Evolutionary conservation across 2,797 vertebrate genomes (phyloP).

Genomic region (Tadarida brasiliensis): DNA sequence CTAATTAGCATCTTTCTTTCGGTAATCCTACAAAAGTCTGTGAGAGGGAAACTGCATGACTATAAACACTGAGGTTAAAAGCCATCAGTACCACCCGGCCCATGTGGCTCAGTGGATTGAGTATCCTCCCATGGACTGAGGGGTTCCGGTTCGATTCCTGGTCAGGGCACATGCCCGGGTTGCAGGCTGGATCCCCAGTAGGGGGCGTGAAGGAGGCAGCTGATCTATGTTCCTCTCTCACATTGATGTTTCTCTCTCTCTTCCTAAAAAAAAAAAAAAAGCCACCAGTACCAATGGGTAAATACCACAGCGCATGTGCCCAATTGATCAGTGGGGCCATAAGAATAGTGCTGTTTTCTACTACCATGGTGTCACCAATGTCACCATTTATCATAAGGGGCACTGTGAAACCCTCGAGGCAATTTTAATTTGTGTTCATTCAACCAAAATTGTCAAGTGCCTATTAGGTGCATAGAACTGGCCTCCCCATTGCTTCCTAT

Average conservation of each 20-base stretch:
- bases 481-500: not conserved
- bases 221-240: too few relatives aligned
- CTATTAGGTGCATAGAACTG: not conserved
- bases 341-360: not conserved
- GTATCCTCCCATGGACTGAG: too few relatives aligned
- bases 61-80: not conserved
- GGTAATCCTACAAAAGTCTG: not conserved
- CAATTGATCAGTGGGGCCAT: not conserved
- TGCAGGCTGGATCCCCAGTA: too few relatives aligned
- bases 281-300: not conserved
- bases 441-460: not conserved
- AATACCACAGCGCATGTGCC: not conserved
- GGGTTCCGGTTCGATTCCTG: too few relatives aligned
- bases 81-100: not conserved
- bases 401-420: not conserved
- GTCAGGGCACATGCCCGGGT: too few relatives aligned
- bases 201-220: too few relatives aligned
- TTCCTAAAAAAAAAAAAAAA: too few relatives aligned
- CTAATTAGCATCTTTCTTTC: constrained; percentile 11
- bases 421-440: constrained; percentile 17
- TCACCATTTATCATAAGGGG: not conserved
- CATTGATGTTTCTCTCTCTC: too few relatives aligned
- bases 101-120: too few relatives aligned
- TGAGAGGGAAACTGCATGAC: not conserved
- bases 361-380: not conserved